Evolutionary conservation across 2,113 vertebrate genomes (phyloP).

Genomic region (Columba janthina): DNA sequence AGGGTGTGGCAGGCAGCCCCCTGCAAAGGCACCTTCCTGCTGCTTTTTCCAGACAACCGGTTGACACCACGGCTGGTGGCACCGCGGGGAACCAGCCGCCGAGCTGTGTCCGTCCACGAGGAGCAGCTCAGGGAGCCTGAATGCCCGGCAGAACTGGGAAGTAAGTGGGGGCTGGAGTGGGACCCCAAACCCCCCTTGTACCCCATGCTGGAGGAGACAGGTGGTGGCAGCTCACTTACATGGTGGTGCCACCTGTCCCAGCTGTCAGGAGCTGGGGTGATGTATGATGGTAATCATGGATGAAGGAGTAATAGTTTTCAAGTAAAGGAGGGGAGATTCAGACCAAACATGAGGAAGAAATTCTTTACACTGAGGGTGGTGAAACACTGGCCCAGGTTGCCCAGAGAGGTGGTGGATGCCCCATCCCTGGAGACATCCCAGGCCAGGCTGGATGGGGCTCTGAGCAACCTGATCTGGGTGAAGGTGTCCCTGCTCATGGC

Average conservation of each 20-base stretch:
- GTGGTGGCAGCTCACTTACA: fast-evolving
- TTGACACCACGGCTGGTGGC: conserved; percentile 67
- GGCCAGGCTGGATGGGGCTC: no score
- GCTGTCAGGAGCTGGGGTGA: background rate
- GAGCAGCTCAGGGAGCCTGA: conserved; percentile 77
- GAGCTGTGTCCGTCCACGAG: conserved; percentile 81
- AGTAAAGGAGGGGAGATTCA: no score
- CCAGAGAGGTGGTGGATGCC: no score
- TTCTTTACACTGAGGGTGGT: no score
- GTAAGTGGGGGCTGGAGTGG: conserved; percentile 49
- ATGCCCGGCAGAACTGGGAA: conserved; percentile 54
- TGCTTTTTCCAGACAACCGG: conserved; percentile 71
- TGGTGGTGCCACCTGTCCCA: background rate
- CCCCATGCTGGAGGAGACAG: background rate
- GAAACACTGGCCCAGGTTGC: no score
- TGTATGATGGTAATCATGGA: background rate
- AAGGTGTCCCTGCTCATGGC: no score
- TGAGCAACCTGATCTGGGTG: no score
- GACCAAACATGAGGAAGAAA: no score
- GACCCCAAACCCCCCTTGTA: background rate
- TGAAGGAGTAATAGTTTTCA: no score
- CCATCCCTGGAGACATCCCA: no score
- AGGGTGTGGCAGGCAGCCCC: background rate
- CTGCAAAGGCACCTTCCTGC: fast-evolving
- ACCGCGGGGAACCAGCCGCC: conserved; percentile 66